Evolutionary conservation across 2,113 vertebrate genomes (phyloP), one percentile per base, ranked within the genome.

Genomic region (Monopterus albus): DNA sequence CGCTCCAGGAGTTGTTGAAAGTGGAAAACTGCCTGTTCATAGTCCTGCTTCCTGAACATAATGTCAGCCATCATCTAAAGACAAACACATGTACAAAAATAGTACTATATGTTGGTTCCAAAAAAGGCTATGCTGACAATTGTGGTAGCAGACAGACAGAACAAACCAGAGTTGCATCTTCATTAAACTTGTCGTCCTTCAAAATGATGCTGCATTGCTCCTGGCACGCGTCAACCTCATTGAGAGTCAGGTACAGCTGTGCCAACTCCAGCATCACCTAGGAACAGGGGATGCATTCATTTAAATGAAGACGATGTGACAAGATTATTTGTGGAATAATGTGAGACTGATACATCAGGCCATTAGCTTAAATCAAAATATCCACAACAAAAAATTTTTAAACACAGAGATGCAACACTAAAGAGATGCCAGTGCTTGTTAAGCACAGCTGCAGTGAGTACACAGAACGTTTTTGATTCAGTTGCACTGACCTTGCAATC

Each of bases 1-100:
- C 93, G 93, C 75, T 97, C 96, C 76, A 98, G 91, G 23, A 99
- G 95, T 78, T 97, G 96, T 51, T 97, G 96, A 82, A 97, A 97
- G 80, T 98, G 95, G 77, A 96, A 96, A 59, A 98, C 93, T 11
- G 96, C 98, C 90, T 97, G 93, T 50, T 98, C 96, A 2, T 98
- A 98, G 88, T 98, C 95, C 78, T 98, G 96, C 79, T 97, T 99
- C 91, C 94, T 93, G 88, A 97, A 98, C 96, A 98, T 96, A 66
- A 98, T 91, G 82, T 99, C 97, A 70, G 96, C 96, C 95, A 98
- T 98, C 98, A 99, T 97, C 97, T 91, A 38, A 82, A 67, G 26
- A 81, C 68, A 84, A 63, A 78, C 11, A 68, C 0, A 21, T 38
- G 42, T 2, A 10, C 75, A 25, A 67, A 66, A 65, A 28, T 13